Conservation (phyloP, 2,888 invertebrate species). For the Lasioglossum lativentre region DNA sequence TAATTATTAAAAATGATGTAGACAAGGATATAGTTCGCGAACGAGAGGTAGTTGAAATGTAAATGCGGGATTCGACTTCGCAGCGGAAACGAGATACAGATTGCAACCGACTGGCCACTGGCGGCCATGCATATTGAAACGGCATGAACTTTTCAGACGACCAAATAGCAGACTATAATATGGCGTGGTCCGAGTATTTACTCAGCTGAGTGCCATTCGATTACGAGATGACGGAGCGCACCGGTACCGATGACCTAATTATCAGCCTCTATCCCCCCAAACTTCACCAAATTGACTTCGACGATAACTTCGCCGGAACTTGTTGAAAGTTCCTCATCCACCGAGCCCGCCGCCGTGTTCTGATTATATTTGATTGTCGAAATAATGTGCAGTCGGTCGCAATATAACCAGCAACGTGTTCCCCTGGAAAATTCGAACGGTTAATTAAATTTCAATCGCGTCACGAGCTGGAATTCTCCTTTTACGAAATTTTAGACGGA, state of each 20-base stretch:
- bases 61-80: neutral
- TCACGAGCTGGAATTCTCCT: too few relatives aligned
- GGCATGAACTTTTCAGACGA: neutral
- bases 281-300: conserved; percentile 80
- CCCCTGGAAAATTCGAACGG: neutral
- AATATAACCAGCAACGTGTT: neutral
- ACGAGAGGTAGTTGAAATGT: neutral
- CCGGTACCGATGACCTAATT: conserved; percentile 74
- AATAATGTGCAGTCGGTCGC: conserved; percentile 55
- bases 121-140: neutral
- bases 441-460: neutral
- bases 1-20: too few relatives aligned
- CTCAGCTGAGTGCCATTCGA: conserved; percentile 44
- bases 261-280: conserved; percentile 76
- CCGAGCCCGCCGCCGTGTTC: conserved; percentile 41
- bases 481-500: too few relatives aligned
- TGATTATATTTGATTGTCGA: conserved; percentile 62
- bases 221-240: conserved; percentile 53
- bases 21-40: too few relatives aligned
- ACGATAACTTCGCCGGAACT: conserved; percentile 79
- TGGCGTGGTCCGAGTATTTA: conserved; percentile 55
- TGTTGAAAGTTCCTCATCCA: conserved; percentile 62
- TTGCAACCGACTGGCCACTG: neutral
- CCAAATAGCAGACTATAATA: conserved; percentile 13
- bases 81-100: neutral